phyloP scores from a whole-genome alignment of 1,140 invertebrate species.

The Charaxes varanes region DNA sequence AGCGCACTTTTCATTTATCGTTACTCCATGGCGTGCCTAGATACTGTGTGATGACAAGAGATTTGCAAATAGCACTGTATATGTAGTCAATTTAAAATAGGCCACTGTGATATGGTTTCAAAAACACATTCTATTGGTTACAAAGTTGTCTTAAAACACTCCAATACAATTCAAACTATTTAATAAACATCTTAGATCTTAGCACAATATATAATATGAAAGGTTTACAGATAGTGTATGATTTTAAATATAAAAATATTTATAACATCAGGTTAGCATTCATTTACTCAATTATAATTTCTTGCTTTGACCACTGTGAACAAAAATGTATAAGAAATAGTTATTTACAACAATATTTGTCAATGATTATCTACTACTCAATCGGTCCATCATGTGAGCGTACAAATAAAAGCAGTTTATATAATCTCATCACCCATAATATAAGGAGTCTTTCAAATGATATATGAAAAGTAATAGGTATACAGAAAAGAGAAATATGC shows the following conservation, averaged over 20 bases:
- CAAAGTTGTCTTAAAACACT: conserved; percentile 56
- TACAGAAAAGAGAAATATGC: too few species aligned
- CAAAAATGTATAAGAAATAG: too few species aligned
- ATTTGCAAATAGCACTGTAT: conserved; percentile 34
- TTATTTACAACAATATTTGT: too few species aligned
- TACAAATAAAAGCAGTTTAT: too few species aligned
- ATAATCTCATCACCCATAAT: too few species aligned
- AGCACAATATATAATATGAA: conserved; percentile 36
- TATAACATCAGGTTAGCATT: not conserved
- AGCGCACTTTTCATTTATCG: conserved; percentile 28
- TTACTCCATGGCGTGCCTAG: conserved; percentile 12
- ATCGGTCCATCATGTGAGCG: too few species aligned
- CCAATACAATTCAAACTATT: conserved; percentile 51
- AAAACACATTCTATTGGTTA: conserved; percentile 42
- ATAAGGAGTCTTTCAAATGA: too few species aligned
- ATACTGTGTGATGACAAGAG: conserved; percentile 10
- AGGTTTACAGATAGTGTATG: not conserved
- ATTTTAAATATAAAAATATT: not conserved
- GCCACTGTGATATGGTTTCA: conserved; percentile 44
- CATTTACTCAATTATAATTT: not conserved
- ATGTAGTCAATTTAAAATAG: conserved; percentile 52
- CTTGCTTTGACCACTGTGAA: not conserved
- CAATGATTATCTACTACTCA: too few species aligned
- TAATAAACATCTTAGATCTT: conserved; percentile 45
- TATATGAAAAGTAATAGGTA: too few species aligned